Base-by-base conservation (phyloP, 1,140 invertebrate genomes). In the Dendrolimus punctatus region DNA sequence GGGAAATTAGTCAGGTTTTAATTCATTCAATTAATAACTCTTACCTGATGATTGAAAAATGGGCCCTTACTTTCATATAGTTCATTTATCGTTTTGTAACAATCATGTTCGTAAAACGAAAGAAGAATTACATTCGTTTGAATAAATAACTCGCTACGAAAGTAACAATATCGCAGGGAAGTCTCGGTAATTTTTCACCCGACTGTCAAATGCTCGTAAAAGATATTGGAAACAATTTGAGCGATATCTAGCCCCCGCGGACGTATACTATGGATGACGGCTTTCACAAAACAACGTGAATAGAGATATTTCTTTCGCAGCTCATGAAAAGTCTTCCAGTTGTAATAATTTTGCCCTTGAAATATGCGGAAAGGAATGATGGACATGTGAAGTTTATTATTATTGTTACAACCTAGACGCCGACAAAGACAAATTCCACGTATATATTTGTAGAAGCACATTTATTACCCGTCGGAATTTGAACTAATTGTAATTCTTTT, bases 191-290 rank as follows among this genome's bases (percentile, higher is more conserved):
- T 76, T 75, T 76, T 75, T 76, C 73, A 76, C 66, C 62, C 61
- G 61, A 66, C 67, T 76, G 76, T 76, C 76, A 76, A 76, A 75
- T 69, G 70, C 66, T 73, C 70, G 70, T 79, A 71, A 73, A 75
- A 75, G 69, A 75, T 79, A 79, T 79, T 79, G 73, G 73, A 79
- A 78, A 79, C 76, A 79, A 79, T 79, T 79, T 76, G 73, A 78
- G 58, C 56, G 60, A 68, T 71, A 70, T 76, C 67, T 64, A 55
- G 62, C 58, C 58, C 56, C 63, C 51, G 62, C 49, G 68, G 68
- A 66, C 64, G 61, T 66, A 62, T 63, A 61, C 46, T 40, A 49
- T 39, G 49, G 42, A 53, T 42, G 53, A 61, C 51, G 62, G 56
- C 42, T 64, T 61, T 60, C 49, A 53, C 41, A 58, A 66, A 68